These are phyloP conservation scores for Ostrea denselamellosa DNA, from an alignment of 1,140 invertebrate species.

Conservation along the genomic window DNA sequence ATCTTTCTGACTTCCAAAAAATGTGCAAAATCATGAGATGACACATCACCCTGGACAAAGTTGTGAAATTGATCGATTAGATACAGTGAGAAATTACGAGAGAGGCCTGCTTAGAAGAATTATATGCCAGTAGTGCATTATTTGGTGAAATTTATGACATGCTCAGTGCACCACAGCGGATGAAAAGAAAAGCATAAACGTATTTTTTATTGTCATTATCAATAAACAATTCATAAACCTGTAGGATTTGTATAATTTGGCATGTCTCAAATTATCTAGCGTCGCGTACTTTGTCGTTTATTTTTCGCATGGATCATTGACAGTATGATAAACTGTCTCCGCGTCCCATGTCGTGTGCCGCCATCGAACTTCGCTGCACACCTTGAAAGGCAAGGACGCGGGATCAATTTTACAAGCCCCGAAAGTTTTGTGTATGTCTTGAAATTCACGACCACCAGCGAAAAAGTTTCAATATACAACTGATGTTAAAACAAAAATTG, in stretches of 20 bases:
- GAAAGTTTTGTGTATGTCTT: background rate
- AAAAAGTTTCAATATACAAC: conserved; percentile 6
- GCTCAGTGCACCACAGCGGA: background rate
- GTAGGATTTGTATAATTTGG: conserved; percentile 16
- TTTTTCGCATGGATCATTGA: background rate
- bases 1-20: background rate
- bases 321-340: background rate
- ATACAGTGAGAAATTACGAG: background rate
- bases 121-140: background rate
- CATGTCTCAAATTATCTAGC: background rate
- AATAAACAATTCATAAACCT: conserved; percentile 39
- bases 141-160: conserved; percentile 8
- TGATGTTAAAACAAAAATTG: conserved; percentile 38
- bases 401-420: background rate
- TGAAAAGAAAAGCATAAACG: background rate
- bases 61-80: conserved; percentile 3
- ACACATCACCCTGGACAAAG: background rate
- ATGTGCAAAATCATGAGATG: background rate
- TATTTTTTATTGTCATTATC: conserved; percentile 17
- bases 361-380: conserved; percentile 11
- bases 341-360: background rate
- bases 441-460: conserved; percentile 2
- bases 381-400: background rate
- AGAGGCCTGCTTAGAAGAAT: background rate
- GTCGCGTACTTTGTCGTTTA: background rate